phyloP scores from a whole-genome alignment of 2,797 vertebrate genomes.

The Nothura maculosa region DNA sequence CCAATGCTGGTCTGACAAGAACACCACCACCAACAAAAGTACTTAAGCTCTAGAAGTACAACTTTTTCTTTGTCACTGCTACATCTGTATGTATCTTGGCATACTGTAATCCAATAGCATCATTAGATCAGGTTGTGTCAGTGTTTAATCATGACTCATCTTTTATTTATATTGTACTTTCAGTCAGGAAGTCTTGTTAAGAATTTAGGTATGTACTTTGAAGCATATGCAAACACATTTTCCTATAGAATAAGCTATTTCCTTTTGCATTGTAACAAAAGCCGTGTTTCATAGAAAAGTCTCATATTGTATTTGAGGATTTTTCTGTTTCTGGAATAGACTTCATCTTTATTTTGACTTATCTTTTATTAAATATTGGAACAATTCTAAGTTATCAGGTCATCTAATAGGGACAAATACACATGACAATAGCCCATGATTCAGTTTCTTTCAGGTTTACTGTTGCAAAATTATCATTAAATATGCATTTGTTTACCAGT shows the following conservation, averaged over 20 bases:
- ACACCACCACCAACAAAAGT: not conserved
- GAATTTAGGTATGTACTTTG: constrained; percentile 3
- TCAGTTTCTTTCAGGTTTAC: not conserved
- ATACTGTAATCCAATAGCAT: not conserved
- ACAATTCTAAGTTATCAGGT: not conserved
- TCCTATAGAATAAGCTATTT: not conserved
- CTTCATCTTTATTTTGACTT: not conserved
- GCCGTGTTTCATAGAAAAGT: not conserved
- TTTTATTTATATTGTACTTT: constrained; percentile 15
- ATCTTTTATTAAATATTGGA: not conserved
- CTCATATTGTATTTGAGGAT: not conserved
- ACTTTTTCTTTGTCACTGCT: not conserved
- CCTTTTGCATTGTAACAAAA: not conserved
- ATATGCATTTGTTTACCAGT: not conserved
- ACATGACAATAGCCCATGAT: not conserved
- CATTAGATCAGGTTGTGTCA: not conserved
- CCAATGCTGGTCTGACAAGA: not conserved
- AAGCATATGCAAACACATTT: not conserved
- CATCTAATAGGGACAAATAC: not conserved
- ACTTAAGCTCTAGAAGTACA: not conserved
- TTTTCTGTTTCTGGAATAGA: not conserved
- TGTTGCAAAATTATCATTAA: constrained; percentile 5
- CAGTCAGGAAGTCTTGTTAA: not conserved
- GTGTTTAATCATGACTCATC: not conserved
- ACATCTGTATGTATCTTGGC: not conserved